Conservation (phyloP, 1,140 invertebrate species). For the Potamilus streckersoni region DNA sequence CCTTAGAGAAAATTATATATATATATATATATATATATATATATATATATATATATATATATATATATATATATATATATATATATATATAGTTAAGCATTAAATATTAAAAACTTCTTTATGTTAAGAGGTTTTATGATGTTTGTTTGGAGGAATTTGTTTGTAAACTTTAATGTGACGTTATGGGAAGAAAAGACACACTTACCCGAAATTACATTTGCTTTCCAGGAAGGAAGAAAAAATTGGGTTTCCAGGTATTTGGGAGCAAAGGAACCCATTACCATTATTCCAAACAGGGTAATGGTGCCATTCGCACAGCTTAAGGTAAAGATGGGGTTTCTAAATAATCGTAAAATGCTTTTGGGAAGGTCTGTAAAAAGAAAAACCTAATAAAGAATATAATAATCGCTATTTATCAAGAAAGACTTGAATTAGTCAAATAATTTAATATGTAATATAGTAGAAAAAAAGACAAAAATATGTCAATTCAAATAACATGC, state of each 20-base stretch:
- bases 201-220: conserved; percentile 44
- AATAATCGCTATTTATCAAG: neutral
- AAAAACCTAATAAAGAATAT: conserved; percentile 70
- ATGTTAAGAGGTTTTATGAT: too few relatives aligned
- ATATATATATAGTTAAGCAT: too few relatives aligned
- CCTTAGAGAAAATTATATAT: too few relatives aligned
- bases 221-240: conserved; percentile 44
- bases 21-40: too few relatives aligned
- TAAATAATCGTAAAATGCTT: conserved; percentile 31
- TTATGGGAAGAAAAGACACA: too few relatives aligned
- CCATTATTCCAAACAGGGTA: conserved; percentile 32
- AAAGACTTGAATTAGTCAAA: neutral
- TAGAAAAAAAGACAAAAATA: neutral
- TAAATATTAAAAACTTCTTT: too few relatives aligned
- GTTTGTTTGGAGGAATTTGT: too few relatives aligned
- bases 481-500: neutral
- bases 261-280: conserved; percentile 36
- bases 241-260: conserved; percentile 52
- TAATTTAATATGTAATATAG: neutral
- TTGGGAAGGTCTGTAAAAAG: conserved; percentile 82
- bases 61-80: too few relatives aligned
- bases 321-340: conserved; percentile 33
- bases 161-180: too few relatives aligned
- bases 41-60: too few relatives aligned
- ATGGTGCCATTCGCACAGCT: conserved; percentile 2